These are phyloP conservation scores for Neuroterus valhalla DNA, from an alignment of 1,140 invertebrate genomes.

Conservation along the genomic window DNA sequence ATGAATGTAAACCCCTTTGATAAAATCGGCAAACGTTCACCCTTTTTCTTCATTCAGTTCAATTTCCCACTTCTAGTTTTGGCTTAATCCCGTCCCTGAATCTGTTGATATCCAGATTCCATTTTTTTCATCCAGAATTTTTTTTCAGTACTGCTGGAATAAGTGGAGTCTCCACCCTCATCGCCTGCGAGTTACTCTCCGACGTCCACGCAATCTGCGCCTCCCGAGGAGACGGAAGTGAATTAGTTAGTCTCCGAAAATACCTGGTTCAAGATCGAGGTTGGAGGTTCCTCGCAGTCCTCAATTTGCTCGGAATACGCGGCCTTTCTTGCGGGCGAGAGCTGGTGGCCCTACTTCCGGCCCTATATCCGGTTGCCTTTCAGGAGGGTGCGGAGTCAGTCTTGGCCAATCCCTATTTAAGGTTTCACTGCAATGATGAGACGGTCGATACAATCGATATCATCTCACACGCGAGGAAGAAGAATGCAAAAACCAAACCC, in stretches of 20 bases:
- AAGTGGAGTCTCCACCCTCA: constrained; percentile 76
- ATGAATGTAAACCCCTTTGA: too few species aligned
- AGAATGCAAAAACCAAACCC: constrained; percentile 40
- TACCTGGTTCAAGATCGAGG: constrained; percentile 78
- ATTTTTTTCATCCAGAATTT: neutral
- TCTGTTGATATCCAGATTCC: neutral
- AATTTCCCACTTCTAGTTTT: too few species aligned
- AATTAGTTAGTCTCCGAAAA: constrained; percentile 72
- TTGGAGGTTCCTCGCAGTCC: constrained; percentile 78
- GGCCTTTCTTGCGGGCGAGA: constrained; percentile 78
- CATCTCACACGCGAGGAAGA: constrained; percentile 52
- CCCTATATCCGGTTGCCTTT: constrained; percentile 76
- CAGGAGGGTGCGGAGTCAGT: constrained; percentile 45
- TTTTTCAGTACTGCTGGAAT: constrained; percentile 66
- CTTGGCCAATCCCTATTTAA: constrained; percentile 62
- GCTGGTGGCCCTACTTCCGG: constrained; percentile 78
- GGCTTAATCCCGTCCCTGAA: too few species aligned
- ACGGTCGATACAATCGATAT: constrained; percentile 65
- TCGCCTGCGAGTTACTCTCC: constrained; percentile 79
- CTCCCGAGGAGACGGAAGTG: constrained; percentile 63
- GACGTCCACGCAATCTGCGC: constrained; percentile 78
- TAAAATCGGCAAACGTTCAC: neutral
- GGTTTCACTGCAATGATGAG: constrained; percentile 64
- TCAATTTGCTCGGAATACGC: constrained; percentile 77
- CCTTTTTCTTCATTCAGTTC: too few species aligned